Base-by-base conservation (phyloP, 2,888 invertebrate genomes). In the Ichneumoninae sp. region DNA sequence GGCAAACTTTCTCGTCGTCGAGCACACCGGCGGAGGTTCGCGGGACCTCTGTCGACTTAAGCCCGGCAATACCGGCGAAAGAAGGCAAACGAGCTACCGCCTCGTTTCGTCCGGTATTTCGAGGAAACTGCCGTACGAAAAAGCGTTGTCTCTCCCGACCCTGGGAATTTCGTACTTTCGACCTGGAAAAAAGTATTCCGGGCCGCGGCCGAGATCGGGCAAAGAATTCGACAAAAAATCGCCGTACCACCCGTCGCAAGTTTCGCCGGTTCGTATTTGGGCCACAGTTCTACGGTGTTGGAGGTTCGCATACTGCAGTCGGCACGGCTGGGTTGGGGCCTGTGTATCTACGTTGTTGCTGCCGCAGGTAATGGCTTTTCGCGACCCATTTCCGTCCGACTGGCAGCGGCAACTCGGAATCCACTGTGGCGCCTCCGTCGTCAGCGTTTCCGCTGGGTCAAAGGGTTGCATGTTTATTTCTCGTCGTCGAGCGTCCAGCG, bases 321-420 rank as follows among this genome's bases (percentile, higher is more conserved):
- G 1, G 33, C 16, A 16, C 30, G 16, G 16, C 63, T n/a, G 30
- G 6, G n/a, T 19, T 22, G 22, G 52, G 52, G 7, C 7, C 13
- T n/a, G 74, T n/a, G 3, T 47, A 47, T 36, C 69, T 69, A 54
- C 78, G 69, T 40, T 50, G 74, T 71, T 3, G 74, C 70, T 44
- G 70, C 74, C 44, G 66, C 50, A 52, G 70, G 75, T 79, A 78
- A 85, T 85, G 81, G 68, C 77, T 81, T 85, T 85, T 81, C 40
- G 63, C 79, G 81, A 81, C 81, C 84, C 75, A 81, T 79, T 81
- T 81, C 75, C 81, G 74, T 81, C 70, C 54, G 52, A 50, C 81
- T 60, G 73, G 63, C 73, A 65, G 50, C 77, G 22, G 54, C 75
- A 75, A 73, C 52, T 50, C 63, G 70, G 33, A 81, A 81, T 70